These are phyloP conservation scores for Gopherus evgoodei DNA, from an alignment of 2,113 vertebrate genomes.

Conservation along the genomic window DNA sequence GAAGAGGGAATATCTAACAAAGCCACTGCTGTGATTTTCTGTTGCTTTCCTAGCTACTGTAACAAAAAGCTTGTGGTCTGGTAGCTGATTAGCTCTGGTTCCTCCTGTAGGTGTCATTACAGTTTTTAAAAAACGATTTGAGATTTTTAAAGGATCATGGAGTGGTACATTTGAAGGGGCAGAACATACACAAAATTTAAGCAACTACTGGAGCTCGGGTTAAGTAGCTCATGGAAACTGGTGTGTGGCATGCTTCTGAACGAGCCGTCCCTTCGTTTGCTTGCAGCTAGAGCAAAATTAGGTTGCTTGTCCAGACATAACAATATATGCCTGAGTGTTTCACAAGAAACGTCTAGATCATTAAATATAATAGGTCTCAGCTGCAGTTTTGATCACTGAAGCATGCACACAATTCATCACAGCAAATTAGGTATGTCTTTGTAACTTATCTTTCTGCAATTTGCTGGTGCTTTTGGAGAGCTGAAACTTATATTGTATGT, in stretches of 20 bases:
- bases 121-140: constrained; percentile 36
- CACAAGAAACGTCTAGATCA: constrained; percentile 75
- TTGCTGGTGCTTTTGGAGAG: constrained; percentile 60
- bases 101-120: constrained; percentile 58
- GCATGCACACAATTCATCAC: constrained; percentile 84
- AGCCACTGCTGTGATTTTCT: neutral
- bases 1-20: neutral
- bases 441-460: constrained; percentile 73
- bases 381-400: constrained; percentile 81
- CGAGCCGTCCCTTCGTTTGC: constrained; percentile 37
- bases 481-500: constrained; percentile 51
- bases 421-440: constrained; percentile 80
- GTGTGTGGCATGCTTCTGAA: neutral
- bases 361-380: constrained; percentile 86
- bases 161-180: constrained; percentile 5
- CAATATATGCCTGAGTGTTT: constrained; percentile 76
- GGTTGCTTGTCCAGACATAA: constrained; percentile 66
- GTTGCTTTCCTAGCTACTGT: neutral
- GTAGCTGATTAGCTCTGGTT: neutral
- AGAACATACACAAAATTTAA: neutral
- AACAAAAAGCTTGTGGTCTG: neutral
- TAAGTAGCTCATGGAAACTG: neutral
- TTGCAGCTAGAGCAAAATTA: constrained; percentile 33
- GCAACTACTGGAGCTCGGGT: neutral
- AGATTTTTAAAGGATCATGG: constrained; percentile 23